Conservation (phyloP, 2,113 vertebrate genomes). For the Agapornis roseicollis region DNA sequence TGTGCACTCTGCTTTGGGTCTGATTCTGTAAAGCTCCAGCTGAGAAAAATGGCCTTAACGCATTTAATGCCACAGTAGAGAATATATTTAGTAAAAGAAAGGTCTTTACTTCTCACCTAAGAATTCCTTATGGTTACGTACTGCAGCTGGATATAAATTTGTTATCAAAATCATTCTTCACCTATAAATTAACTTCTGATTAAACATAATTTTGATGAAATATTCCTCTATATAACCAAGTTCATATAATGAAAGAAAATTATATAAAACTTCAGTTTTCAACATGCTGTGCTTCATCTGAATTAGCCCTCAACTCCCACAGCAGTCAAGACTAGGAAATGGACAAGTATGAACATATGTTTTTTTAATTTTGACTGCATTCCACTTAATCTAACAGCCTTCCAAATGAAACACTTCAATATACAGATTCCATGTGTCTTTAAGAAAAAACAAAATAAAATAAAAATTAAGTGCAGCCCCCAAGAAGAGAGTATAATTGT, state of each 20-base stretch:
- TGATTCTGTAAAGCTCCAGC: neutral
- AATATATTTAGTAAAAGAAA: neutral
- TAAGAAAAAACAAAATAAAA: neutral
- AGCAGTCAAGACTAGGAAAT: neutral
- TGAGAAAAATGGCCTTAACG: neutral
- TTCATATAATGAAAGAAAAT: neutral
- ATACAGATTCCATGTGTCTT: neutral
- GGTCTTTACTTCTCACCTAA: neutral
- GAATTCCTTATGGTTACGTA: neutral
- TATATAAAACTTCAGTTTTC: neutral
- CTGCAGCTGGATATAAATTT: neutral
- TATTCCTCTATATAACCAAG: neutral
- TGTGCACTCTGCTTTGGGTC: neutral
- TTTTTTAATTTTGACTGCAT: neutral
- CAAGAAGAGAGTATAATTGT: neutral
- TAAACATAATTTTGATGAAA: neutral
- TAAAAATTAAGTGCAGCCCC: neutral
- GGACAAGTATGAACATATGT: neutral
- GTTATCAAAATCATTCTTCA: neutral
- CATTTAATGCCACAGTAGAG: neutral
- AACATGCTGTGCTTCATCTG: neutral
- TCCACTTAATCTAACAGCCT: neutral
- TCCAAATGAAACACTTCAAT: neutral
- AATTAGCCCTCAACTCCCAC: neutral
- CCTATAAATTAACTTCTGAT: neutral